Conservation (phyloP, 2,888 invertebrate genomes). For the Leuctra nigra region DNA sequence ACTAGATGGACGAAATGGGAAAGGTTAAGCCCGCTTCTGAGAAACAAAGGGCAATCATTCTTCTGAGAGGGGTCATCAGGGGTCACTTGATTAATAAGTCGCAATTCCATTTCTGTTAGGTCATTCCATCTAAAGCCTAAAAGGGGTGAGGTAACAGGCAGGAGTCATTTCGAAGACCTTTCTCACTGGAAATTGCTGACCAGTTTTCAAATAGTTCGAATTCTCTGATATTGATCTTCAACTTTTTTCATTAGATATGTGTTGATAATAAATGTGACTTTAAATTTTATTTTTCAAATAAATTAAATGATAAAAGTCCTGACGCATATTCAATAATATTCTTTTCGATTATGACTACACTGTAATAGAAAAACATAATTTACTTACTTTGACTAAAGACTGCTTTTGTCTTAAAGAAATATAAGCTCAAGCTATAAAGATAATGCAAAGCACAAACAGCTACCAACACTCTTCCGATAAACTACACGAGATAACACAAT, state of each 20-base stretch:
- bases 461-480: background rate
- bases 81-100: background rate
- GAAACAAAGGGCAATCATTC: background rate
- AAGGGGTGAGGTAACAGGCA: background rate
- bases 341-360: too few species aligned
- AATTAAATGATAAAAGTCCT: too few species aligned
- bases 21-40: slow-evolving; percentile 19
- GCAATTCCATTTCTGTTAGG: background rate
- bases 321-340: too few species aligned
- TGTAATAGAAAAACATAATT: too few species aligned
- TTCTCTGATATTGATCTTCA: too few species aligned
- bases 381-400: too few species aligned
- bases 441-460: slow-evolving; percentile 1
- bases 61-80: slow-evolving; percentile 5
- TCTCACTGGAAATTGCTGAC: too few species aligned
- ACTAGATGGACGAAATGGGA: slow-evolving; percentile 10
- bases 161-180: too few species aligned
- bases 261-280: too few species aligned
- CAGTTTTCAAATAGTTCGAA: too few species aligned
- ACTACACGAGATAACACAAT: background rate
- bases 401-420: background rate
- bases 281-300: too few species aligned
- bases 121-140: slow-evolving; percentile 9
- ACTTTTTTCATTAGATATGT: too few species aligned
- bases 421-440: background rate